Percentiles rank a stretch among this genome's conserved stretches.
Conservation (phyloP, 1,140 invertebrate genomes). For the Eufriesea mexicana region DNA sequence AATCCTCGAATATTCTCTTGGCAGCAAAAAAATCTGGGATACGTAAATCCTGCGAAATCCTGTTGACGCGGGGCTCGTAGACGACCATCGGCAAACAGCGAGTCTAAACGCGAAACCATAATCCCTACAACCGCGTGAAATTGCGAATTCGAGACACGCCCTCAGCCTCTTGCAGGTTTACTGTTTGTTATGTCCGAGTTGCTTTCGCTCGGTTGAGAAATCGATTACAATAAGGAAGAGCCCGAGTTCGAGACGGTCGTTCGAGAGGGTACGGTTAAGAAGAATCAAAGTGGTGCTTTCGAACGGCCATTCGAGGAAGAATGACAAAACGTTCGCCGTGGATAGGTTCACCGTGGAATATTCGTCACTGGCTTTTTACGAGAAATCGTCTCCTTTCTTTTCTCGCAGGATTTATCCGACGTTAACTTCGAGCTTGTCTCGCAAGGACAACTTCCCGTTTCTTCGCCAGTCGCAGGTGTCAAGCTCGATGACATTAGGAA, state of each 20-base stretch:
- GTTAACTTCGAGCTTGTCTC: not conserved
- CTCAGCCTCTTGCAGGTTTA: not conserved
- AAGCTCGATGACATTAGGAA: not conserved
- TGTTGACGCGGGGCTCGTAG: no score
- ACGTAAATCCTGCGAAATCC: no score
- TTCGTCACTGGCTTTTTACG: not conserved
- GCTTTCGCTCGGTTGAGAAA: not conserved
- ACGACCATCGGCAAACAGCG: no score
- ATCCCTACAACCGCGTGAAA: not conserved
- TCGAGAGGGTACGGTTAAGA: not conserved
- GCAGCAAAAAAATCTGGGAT: no score
- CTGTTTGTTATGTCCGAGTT: not conserved
- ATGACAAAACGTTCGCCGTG: not conserved
- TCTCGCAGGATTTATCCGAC: not conserved
- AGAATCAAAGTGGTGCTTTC: not conserved
- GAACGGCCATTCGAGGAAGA: not conserved
- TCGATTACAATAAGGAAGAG: conserved; percentile 12
- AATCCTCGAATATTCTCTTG: no score
- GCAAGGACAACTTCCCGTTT: not conserved
- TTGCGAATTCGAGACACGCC: not conserved
- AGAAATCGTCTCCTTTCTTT: not conserved
- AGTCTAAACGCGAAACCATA: no score
- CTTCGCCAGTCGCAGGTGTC: not conserved
- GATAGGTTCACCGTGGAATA: not conserved
- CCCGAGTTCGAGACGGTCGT: not conserved